Base-by-base conservation (phyloP, 2,113 vertebrate genomes). In the Melanotaenia duboulayi region DNA sequence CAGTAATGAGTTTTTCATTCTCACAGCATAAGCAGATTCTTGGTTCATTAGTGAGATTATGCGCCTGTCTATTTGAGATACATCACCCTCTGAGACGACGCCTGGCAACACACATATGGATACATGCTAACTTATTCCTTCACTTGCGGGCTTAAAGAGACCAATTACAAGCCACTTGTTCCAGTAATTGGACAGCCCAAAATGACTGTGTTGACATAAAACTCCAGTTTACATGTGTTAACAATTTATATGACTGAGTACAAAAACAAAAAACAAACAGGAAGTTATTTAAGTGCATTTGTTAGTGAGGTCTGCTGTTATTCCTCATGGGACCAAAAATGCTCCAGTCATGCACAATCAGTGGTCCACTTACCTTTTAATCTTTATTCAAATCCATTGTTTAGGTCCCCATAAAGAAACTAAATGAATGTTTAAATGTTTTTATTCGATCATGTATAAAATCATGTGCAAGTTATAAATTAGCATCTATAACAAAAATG, bases 11-110 rank as follows among this genome's bases (percentile, higher is more conserved):
- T 87, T 90, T 85, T 88, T 89, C 87, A 91, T 88, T 91, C 85
- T 86, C 73, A 37, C 76, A 87, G 85, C 88, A 89, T 83, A 88
- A 90, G 76, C 82, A 81, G 81, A 88, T 82, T 82, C 84, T 77
- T 62, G 87, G 83, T 89, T 92, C 88, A 91, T 92, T 91, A 91
- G 88, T 28, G 74, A 90, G 90, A 92, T 91, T 88, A 92, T 90
- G 72, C 39, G 71, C 83, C 87, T 83, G 86, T 90, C 86, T 78
- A 81, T 82, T 76, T 44, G 68, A 89, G 84, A 92, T 68, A 67
- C 90, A 91, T 87, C 84, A 81, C 77, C 71, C 78, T 67, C 57
- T 46, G 66, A 80, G 76, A 84, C 81, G 40, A 62, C 59, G 60
- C 84, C 62, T 17, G n/a, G 0, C 4, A 20, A 55, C 17, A 40